A percentile compares a stretch with the other conserved stretches of the same genome.
These are phyloP conservation scores for Arvicanthis niloticus DNA, from an alignment of 2,113 vertebrate species.

Conservation along the genomic window DNA sequence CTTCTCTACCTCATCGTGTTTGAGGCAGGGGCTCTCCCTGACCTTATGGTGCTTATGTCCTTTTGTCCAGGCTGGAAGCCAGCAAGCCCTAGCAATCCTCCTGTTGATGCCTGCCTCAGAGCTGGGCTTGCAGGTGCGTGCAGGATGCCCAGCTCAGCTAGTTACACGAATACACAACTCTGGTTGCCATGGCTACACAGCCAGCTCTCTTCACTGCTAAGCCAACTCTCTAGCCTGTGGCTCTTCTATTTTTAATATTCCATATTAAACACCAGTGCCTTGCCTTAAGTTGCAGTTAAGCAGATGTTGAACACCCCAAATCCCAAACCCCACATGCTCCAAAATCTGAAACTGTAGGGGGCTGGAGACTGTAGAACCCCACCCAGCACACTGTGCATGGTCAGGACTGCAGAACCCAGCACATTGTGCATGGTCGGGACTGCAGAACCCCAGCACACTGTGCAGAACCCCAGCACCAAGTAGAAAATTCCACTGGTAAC, in stretches of 20 bases:
- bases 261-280: background rate
- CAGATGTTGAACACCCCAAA: background rate
- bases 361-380: too few species aligned
- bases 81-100: background rate
- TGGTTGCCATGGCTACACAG: too few species aligned
- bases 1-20: background rate
- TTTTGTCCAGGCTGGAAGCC: background rate
- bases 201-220: background rate
- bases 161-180: background rate
- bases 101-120: background rate
- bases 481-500: background rate
- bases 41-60: too few species aligned
- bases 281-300: background rate
- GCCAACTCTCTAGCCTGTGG: background rate
- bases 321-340: background rate
- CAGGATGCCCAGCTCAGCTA: background rate
- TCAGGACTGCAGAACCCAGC: too few species aligned
- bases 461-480: background rate
- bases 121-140: background rate
- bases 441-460: too few species aligned
- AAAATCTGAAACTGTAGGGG: background rate
- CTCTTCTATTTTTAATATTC: slow-evolving; percentile 12
- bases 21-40: background rate
- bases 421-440: too few species aligned
- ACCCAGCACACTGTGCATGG: too few species aligned